A percentile compares a stretch with the other conserved stretches of the same genome.
Conservation (phyloP, 1,140 invertebrate species). For the Tetragonula clypearis region DNA sequence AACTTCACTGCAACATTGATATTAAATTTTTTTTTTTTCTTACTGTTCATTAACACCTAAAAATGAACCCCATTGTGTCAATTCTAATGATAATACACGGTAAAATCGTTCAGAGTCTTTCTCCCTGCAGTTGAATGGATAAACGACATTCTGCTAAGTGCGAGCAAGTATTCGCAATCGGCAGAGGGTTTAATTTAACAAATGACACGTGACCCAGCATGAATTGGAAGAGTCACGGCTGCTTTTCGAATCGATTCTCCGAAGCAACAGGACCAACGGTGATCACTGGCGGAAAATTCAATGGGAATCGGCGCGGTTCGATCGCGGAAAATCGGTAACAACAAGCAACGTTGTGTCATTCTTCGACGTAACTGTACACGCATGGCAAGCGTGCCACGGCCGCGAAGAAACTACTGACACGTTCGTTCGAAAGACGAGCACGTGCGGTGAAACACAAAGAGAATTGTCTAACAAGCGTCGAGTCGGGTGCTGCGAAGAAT, state of each 20-base stretch:
- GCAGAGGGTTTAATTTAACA: background rate
- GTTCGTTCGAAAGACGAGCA: background rate
- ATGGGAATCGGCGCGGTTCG: background rate
- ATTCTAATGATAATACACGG: background rate
- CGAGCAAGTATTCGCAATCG: background rate
- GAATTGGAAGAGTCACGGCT: no score
- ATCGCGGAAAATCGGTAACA: background rate
- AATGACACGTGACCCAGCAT: background rate
- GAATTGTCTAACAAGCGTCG: no score
- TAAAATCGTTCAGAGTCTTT: background rate
- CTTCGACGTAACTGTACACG: background rate
- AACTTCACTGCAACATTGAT: background rate
- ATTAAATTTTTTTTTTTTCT: background rate
- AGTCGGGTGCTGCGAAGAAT: no score
- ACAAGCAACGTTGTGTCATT: background rate
- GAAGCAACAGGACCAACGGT: background rate
- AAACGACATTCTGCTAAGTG: background rate
- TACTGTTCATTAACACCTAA: background rate
- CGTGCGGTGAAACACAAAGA: slow-evolving; percentile 20
- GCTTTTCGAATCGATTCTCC: background rate
- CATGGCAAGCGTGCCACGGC: slow-evolving; percentile 38
- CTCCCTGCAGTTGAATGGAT: background rate
- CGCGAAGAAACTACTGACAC: slow-evolving; percentile 13
- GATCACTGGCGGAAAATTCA: background rate
- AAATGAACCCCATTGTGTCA: background rate